Conservation (phyloP, 2,888 invertebrate species). For the Agonopterix heracliana region DNA sequence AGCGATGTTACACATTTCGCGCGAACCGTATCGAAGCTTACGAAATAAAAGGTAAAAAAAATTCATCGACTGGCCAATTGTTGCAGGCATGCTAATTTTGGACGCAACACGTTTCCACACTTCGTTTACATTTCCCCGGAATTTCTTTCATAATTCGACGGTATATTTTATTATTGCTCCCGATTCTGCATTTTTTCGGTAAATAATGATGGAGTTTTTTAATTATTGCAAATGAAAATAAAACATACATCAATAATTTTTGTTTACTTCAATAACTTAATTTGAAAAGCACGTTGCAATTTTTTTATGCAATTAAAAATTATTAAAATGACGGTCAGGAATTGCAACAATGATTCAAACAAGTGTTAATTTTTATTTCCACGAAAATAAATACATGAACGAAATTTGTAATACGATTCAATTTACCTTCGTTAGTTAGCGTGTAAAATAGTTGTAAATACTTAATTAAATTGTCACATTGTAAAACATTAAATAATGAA, state of each 20-base stretch:
- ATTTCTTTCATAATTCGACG: conserved; percentile 23
- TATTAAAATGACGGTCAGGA: too few relatives aligned
- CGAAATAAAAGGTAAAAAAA: conserved; percentile 46
- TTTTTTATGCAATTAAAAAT: too few relatives aligned
- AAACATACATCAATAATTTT: too few relatives aligned
- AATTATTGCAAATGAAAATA: too few relatives aligned
- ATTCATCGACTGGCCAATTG: conserved; percentile 43
- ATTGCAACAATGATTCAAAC: too few relatives aligned
- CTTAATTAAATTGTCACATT: too few relatives aligned
- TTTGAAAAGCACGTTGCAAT: too few relatives aligned
- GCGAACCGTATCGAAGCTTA: conserved; percentile 59
- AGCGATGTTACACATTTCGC: conserved; percentile 64
- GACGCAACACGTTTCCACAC: conserved; percentile 41
- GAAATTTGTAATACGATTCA: not conserved
- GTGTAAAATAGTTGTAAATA: too few relatives aligned
- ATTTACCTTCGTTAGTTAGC: not conserved
- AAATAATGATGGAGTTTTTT: not conserved
- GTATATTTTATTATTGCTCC: not conserved
- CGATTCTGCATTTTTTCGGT: too few relatives aligned
- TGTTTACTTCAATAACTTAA: too few relatives aligned
- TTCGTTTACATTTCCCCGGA: conserved; percentile 24
- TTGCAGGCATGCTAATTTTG: conserved; percentile 63
- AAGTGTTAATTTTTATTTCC: too few relatives aligned
- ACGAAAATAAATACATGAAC: not conserved
- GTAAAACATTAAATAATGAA: too few relatives aligned